Base-by-base conservation (phyloP, 2,113 vertebrate species). In the Spheniscus mendiculus region DNA sequence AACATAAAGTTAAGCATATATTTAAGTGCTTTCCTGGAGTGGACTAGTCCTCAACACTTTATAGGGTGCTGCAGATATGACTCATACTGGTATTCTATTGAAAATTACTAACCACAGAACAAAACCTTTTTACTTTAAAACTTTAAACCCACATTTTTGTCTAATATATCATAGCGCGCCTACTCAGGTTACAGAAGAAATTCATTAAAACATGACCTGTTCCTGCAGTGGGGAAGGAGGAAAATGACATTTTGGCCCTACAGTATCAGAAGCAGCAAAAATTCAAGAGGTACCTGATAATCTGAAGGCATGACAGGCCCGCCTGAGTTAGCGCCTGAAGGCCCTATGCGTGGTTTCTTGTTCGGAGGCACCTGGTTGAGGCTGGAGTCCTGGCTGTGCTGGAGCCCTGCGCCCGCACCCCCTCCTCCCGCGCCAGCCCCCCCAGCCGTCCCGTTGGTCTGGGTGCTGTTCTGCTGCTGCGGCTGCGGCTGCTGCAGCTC, bases 271-370 rank as follows among this genome's bases (percentile, higher is more conserved):
- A 93, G n/a, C 40, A 11, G 49, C n/a, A 40, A 70, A 50, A 85
- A 23, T 8, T 15, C 3, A 15, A n/a, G 27, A 45, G 25, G 53
- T 97, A 99, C 99, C 99, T 99, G 99, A 99, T 99, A 99, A 91
- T 99, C 99, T 25, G 99, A 98, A 95, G 99, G 99, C 93, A 99
- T 98, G 72, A 99, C 98, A 49, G 99, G 98, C 61, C 99, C 99
- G 89, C 99, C 99, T 59, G 99, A 99, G 98, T 98, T 98, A 89
- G 99, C 56, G 87, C 99, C 99, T 36, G 99, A 99, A 96, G 99
- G 99, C 93, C 99, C 99, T 5, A 99, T 98, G 74, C 99, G 99
- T 83, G 99, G 98, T 97, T 99, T 99, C 98, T 99, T 99, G 98
- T 98, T 99, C 0, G 99, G 99, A 92, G 99, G 99, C 87, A 99